These are phyloP conservation scores for Drosophila flavopinicola DNA, from an alignment of 2,888 invertebrate species.

Conservation along the genomic window DNA sequence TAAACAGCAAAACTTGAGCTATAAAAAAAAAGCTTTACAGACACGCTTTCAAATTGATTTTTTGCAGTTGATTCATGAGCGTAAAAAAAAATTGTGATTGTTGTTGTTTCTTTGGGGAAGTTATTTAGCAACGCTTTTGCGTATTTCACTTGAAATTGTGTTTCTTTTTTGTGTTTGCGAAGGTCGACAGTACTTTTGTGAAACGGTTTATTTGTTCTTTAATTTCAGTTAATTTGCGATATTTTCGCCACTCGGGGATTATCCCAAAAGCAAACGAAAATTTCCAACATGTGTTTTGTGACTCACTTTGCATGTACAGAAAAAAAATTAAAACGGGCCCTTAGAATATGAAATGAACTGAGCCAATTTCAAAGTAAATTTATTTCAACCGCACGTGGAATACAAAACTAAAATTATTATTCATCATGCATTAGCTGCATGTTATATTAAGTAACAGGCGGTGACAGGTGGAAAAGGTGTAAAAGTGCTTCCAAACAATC, in stretches of 20 bases:
- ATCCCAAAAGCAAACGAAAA: conserved; percentile 16
- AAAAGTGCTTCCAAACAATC: conserved; percentile 1
- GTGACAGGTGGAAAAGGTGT: conserved; percentile 8
- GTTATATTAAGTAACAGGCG: not conserved
- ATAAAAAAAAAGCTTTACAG: conserved; percentile 38
- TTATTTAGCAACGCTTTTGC: conserved; percentile 60
- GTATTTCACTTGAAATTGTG: conserved; percentile 55
- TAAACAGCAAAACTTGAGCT: conserved; percentile 13
- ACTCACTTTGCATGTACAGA: conserved; percentile 22
- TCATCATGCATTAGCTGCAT: conserved; percentile 6
- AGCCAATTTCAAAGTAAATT: conserved; percentile 24
- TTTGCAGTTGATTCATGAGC: conserved; percentile 50
- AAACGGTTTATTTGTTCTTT: conserved; percentile 56
- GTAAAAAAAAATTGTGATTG: conserved; percentile 20
- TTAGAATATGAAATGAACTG: conserved; percentile 21
- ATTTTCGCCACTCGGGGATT: conserved; percentile 23
- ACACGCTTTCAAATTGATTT: conserved; percentile 63
- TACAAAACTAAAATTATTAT: conserved; percentile 18
- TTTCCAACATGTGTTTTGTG: conserved; percentile 17
- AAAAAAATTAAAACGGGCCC: conserved; percentile 22
- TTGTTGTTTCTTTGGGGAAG: conserved; percentile 41
- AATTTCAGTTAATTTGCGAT: conserved; percentile 45
- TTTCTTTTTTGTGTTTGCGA: conserved; percentile 39
- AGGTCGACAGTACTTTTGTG: conserved; percentile 56
- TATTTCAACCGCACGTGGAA: conserved; percentile 15